Percentiles rank a stretch among this genome's conserved stretches.
Evolutionary conservation across 2,888 invertebrate genomes (phyloP).

Genomic region (Scotopteryx bipunctaria): DNA sequence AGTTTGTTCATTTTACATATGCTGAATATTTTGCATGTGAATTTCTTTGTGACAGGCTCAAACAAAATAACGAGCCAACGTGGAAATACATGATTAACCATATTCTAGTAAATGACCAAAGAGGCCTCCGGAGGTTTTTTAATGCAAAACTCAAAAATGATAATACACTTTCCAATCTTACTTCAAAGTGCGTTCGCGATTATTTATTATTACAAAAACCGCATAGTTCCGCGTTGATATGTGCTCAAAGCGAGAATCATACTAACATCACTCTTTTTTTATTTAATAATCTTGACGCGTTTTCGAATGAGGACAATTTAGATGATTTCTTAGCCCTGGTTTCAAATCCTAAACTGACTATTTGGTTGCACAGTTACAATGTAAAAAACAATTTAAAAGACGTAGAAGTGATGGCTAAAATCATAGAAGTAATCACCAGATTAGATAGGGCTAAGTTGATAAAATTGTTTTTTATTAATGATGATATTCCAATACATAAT

Average conservation of each 20-base stretch:
- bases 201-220: not conserved
- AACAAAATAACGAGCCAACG: conserved; percentile 1
- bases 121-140: conserved; percentile 4
- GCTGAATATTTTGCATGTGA: conserved; percentile 39
- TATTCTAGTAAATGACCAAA: not conserved
- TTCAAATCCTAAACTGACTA: not conserved
- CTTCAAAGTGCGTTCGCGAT: conserved; percentile 2
- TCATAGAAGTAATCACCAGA: conserved; percentile 4
- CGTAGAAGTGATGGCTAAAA: not conserved
- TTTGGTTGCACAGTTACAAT: not conserved
- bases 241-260: not conserved
- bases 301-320: not conserved
- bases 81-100: not conserved
- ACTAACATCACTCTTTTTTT: not conserved
- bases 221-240: not conserved
- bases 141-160: conserved; percentile 11
- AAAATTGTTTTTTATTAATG: not conserved
- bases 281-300: not conserved
- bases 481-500: not conserved
- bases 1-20: conserved; percentile 39
- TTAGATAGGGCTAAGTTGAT: conserved; percentile 3
- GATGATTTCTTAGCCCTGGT: conserved; percentile 1
- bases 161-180: not conserved
- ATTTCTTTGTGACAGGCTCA: conserved; percentile 27
- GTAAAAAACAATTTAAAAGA: not conserved